Evolutionary conservation across 2,888 invertebrate genomes (phyloP), one percentile per base, ranked within the genome.

Genomic region (Pandemis corylana): DNA sequence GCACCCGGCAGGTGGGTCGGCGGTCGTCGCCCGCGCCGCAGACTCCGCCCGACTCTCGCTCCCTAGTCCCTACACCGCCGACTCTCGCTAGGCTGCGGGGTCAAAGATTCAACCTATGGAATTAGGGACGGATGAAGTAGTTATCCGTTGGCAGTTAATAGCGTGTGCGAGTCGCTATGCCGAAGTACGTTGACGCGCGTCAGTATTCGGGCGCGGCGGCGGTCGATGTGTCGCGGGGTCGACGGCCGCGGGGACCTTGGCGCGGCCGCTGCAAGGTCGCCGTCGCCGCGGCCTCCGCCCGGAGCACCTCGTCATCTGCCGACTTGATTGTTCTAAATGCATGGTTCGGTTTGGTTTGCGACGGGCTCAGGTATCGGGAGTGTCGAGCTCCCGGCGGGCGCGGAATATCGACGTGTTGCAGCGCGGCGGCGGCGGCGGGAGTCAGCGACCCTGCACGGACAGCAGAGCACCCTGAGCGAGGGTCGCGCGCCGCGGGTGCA

Each of bases 231-330:
- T 79, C 80, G 84, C 82, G 83, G 79, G 88, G 85, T 85, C 87
- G 83, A 77, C 83, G 88, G 71, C 85, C 88, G 83, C 71, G 81
- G 81, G 81, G 84, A 86, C 88, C 89, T 89, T 87, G 89, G 82
- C 84, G 87, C 79, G 80, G 83, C 76, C 83, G 84, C 82, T 83
- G 87, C 89, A 89, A 89, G 89, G 89, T 85, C 87, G 87, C 83
- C 83, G 46, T 1, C 53, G 53, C 53, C 67, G 68, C 77, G 61
- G 42, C 62, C 63, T 51, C 68, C 75, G 68, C 68, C 64, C 64
- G 67, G 46, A 67, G 56, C 68, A n/a, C 65, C 9, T 59, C 53
- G 68, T 69, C 68, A 73, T 73, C 70, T 53, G 64, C 68, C 10
- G 15, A 65, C 51, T 20, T 10, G 59, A 68, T 68, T 64, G 56